These are phyloP conservation scores for Arrhopalites spinosus DNA, from an alignment of 2,888 invertebrate species.

Conservation along the genomic window DNA sequence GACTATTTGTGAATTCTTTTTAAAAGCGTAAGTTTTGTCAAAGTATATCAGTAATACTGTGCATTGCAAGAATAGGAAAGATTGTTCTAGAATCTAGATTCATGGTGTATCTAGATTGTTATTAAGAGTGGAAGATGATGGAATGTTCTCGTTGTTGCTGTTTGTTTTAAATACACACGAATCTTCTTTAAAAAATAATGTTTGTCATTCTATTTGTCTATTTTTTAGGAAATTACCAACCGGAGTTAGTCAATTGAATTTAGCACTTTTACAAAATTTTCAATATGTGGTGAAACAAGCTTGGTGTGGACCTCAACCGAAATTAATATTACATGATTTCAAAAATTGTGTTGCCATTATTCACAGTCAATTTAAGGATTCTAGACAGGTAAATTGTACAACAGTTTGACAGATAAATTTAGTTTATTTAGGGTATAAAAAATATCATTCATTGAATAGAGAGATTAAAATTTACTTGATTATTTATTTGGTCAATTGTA, in stretches of 20 bases:
- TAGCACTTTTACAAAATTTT: constrained; percentile 45
- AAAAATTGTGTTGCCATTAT: constrained; percentile 66
- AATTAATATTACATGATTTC: constrained; percentile 60
- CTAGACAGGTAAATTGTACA: constrained; percentile 63
- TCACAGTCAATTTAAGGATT: constrained; percentile 68
- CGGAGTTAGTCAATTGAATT: not conserved
- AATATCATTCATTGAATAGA: too few relatives aligned
- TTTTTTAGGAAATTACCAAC: not conserved
- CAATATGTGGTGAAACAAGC: constrained; percentile 49
- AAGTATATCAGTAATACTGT: too few relatives aligned
- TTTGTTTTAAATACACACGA: not conserved
- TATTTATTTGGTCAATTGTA: not conserved
- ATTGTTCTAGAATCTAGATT: too few relatives aligned
- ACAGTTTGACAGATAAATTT: too few relatives aligned
- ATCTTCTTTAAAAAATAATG: not conserved
- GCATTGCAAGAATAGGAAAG: too few relatives aligned
- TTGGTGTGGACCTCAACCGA: constrained; percentile 47
- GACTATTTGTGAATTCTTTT: constrained; percentile 64
- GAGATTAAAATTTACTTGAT: too few relatives aligned
- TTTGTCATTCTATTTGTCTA: not conserved
- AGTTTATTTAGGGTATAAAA: too few relatives aligned
- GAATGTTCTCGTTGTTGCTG: too few relatives aligned
- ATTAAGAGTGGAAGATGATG: too few relatives aligned
- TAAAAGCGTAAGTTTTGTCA: constrained; percentile 56
- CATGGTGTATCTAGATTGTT: too few relatives aligned